These are phyloP conservation scores for Erannis defoliaria DNA, from an alignment of 2,888 invertebrate genomes.

Conservation along the genomic window DNA sequence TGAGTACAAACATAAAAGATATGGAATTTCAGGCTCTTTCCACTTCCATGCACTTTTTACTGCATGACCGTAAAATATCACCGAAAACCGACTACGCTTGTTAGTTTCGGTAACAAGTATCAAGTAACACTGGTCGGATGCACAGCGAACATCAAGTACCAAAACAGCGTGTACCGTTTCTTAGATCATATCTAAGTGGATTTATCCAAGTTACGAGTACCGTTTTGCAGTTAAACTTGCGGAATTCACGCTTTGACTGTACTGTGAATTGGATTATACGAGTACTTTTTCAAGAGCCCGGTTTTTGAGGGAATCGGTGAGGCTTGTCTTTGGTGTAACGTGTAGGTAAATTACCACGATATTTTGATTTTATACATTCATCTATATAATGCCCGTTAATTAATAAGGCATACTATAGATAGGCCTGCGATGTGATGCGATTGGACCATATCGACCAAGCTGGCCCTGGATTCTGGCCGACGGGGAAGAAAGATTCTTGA, in stretches of 20 bases:
- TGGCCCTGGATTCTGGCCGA: no score
- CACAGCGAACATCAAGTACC: conserved; percentile 49
- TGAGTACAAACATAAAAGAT: no score
- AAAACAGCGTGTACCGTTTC: conserved; percentile 47
- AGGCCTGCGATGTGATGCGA: no score
- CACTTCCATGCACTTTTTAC: not conserved
- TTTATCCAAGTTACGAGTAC: conserved; percentile 54
- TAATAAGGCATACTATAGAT: no score
- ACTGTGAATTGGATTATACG: conserved; percentile 29
- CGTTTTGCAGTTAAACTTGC: conserved; percentile 49
- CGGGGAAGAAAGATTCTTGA: no score
- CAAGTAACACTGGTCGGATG: conserved; percentile 41
- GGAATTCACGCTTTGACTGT: conserved; percentile 32
- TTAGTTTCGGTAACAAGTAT: conserved; percentile 20
- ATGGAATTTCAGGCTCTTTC: no score
- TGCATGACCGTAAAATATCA: not conserved
- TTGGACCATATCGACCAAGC: no score
- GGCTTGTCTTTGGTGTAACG: not conserved
- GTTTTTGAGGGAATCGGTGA: conserved; percentile 12
- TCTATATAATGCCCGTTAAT: no score
- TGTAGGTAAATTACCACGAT: not conserved
- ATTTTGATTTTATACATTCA: no score
- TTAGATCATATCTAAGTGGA: conserved; percentile 57
- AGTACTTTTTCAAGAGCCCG: conserved; percentile 15
- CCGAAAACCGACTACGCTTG: not conserved